phyloP scores from a whole-genome alignment of 2,888 invertebrate genomes.

The Sceliomorpha sp. region DNA sequence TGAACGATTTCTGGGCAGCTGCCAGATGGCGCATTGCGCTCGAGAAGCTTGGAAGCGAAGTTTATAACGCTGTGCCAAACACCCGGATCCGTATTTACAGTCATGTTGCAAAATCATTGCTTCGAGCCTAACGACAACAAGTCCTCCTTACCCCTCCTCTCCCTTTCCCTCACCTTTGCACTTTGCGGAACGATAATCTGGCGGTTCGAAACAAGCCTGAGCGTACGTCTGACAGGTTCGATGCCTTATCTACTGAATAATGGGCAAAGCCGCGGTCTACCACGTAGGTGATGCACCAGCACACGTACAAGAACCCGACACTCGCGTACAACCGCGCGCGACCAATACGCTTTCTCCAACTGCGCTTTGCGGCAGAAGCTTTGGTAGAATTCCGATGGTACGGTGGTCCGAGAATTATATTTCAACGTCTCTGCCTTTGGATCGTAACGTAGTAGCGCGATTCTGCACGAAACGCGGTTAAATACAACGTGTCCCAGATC shows the following conservation, averaged over 20 bases:
- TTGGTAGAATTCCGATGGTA: too few relatives aligned
- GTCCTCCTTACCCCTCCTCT: background rate
- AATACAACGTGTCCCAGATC: too few relatives aligned
- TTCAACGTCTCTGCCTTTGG: too few relatives aligned
- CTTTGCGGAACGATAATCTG: background rate
- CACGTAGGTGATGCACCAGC: background rate
- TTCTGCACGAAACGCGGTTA: too few relatives aligned
- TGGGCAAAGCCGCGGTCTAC: background rate
- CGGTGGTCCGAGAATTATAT: too few relatives aligned
- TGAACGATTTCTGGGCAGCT: constrained; percentile 66
- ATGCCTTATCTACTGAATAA: constrained; percentile 5
- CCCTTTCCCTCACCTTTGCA: too few relatives aligned
- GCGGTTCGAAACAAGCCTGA: background rate
- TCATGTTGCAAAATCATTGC: constrained; percentile 15
- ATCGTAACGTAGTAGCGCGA: too few relatives aligned
- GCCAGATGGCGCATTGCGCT: constrained; percentile 71
- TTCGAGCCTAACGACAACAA: background rate
- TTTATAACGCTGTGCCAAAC: constrained; percentile 62
- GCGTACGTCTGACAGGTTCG: constrained; percentile 1
- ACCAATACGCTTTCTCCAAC: too few relatives aligned
- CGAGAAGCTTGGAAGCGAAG: constrained; percentile 56
- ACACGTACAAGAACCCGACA: too few relatives aligned
- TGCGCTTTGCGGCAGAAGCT: too few relatives aligned
- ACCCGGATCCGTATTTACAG: constrained; percentile 49
- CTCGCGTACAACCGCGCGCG: too few relatives aligned